These are phyloP conservation scores for Tympanoctomys barrerae DNA, from an alignment of 2,797 vertebrate species.

Conservation along the genomic window DNA sequence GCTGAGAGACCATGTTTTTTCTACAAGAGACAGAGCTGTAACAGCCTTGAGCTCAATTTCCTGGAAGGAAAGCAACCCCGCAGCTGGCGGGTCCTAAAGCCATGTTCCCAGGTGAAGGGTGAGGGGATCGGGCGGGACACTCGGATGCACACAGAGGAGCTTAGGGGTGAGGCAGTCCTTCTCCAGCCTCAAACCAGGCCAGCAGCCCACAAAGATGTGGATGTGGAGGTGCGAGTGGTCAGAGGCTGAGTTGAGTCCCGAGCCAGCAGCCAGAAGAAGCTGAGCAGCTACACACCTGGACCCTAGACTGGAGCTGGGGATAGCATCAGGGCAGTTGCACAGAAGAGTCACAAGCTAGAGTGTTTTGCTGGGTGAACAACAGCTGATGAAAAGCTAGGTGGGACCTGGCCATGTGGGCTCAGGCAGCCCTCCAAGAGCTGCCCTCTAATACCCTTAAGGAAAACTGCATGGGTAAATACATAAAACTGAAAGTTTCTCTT, in stretches of 20 bases:
- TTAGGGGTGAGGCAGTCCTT: background rate
- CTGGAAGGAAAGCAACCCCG: background rate
- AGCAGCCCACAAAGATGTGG: fast-evolving
- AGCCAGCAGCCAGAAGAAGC: background rate
- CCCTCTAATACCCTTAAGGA: background rate
- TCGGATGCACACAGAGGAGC: background rate
- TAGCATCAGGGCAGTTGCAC: background rate
- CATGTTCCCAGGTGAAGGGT: no score
- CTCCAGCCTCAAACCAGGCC: background rate
- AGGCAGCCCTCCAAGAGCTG: background rate
- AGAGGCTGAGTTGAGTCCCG: background rate
- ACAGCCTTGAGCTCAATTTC: background rate
- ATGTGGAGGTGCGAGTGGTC: background rate
- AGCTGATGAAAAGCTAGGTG: no score
- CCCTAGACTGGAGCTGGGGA: fast-evolving
- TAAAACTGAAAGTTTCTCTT: slow-evolving; percentile 21
- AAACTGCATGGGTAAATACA: background rate
- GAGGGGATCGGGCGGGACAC: fast-evolving
- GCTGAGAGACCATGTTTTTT: background rate
- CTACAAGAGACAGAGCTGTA: background rate
- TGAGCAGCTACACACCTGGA: background rate
- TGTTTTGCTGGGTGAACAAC: background rate
- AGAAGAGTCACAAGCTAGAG: background rate
- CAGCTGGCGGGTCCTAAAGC: background rate
- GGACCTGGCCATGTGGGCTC: background rate